These are phyloP conservation scores for Onychomys leucogaster DNA, from an alignment of 2,797 vertebrate species.

Conservation along the genomic window DNA sequence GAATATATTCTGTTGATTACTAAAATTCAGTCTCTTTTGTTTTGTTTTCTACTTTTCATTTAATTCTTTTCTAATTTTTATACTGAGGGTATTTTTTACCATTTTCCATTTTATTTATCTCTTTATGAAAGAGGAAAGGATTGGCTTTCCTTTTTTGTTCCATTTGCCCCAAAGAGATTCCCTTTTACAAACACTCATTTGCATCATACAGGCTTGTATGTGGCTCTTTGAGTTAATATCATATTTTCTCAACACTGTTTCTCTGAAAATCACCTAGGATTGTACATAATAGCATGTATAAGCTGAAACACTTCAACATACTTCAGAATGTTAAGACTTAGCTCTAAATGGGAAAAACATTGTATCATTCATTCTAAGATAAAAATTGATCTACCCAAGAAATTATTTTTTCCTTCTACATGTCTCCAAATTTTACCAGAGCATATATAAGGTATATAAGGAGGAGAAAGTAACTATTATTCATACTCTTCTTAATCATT, in stretches of 20 bases:
- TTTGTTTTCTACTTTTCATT: conserved; percentile 29
- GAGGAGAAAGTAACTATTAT: conserved; percentile 13
- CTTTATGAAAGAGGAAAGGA: not conserved
- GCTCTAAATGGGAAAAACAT: not conserved
- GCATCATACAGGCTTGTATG: not conserved
- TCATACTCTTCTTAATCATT: conserved; percentile 12
- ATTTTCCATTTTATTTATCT: not conserved
- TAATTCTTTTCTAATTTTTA: conserved; percentile 49
- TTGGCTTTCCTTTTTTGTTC: not conserved
- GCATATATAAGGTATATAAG: not conserved
- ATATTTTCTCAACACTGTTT: conserved; percentile 18
- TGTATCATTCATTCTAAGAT: conserved; percentile 7
- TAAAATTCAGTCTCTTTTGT: conserved; percentile 43
- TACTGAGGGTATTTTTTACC: not conserved
- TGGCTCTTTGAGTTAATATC: conserved; percentile 10
- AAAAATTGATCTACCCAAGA: conserved; percentile 9
- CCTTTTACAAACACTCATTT: not conserved
- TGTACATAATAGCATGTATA: conserved; percentile 27
- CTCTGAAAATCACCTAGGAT: conserved; percentile 27
- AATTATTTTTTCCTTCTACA: not conserved
- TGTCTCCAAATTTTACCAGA: not conserved
- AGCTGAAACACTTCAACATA: not conserved
- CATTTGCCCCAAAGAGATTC: conserved; percentile 1
- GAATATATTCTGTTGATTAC: conserved; percentile 39
- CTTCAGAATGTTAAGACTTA: not conserved